A percentile compares a stretch with the other conserved stretches of the same genome.
These are phyloP conservation scores for Meiosimyza platycephala DNA, from an alignment of 2,888 invertebrate species.

Conservation along the genomic window DNA sequence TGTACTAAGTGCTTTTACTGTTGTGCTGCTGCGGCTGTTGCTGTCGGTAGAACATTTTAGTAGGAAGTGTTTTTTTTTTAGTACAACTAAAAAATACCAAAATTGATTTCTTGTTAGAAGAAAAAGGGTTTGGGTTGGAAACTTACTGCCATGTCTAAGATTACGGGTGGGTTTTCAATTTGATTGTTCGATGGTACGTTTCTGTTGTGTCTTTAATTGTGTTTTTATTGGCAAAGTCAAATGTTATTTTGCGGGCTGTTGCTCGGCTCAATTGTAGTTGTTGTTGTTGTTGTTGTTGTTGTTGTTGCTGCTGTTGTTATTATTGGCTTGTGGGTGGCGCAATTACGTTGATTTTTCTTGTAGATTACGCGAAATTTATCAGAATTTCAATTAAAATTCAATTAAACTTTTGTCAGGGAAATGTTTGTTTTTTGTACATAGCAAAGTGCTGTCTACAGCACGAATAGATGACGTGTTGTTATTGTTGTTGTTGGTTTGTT, in stretches of 20 bases:
- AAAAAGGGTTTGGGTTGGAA: not conserved
- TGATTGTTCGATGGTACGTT: slow-evolving; percentile 5
- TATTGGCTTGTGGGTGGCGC: slow-evolving; percentile 24
- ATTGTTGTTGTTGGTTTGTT: not conserved
- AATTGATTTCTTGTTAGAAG: slow-evolving; percentile 24
- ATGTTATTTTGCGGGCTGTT: slow-evolving; percentile 8
- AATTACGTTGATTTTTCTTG: slow-evolving; percentile 33
- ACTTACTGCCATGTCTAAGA: not conserved
- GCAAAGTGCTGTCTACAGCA: too few relatives aligned
- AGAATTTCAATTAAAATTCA: slow-evolving; percentile 37
- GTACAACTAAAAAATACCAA: slow-evolving; percentile 7
- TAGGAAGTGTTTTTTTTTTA: slow-evolving; percentile 19
- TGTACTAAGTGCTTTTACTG: not conserved
- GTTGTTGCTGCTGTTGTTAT: not conserved
- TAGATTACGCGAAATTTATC: slow-evolving; percentile 33
- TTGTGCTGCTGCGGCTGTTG: not conserved
- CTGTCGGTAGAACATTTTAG: not conserved
- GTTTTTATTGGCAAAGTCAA: slow-evolving; percentile 26
- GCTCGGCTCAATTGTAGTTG: not conserved
- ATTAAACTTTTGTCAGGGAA: slow-evolving; percentile 19
- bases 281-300: not conserved
- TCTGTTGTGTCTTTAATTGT: slow-evolving; percentile 22
- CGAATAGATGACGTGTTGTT: not conserved
- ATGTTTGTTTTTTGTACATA: slow-evolving; percentile 1
- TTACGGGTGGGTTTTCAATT: slow-evolving; percentile 12